These are phyloP conservation scores for Oostethus manadensis DNA, from an alignment of 2,113 vertebrate genomes.

Conservation along the genomic window DNA sequence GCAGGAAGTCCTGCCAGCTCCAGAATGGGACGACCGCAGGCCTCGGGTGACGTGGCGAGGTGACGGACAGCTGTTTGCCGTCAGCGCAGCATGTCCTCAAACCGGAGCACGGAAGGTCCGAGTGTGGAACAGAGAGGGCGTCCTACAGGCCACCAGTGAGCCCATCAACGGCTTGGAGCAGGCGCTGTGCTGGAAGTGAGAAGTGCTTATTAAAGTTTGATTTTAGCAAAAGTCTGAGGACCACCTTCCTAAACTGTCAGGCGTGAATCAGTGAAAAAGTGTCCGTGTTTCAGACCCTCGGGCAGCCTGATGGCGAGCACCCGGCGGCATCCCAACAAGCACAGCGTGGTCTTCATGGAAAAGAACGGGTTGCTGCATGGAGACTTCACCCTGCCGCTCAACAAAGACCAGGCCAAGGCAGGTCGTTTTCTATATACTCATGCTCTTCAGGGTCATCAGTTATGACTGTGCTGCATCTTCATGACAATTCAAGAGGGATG, in stretches of 20 bases:
- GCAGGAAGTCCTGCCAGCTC: constrained; percentile 75
- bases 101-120: constrained; percentile 74
- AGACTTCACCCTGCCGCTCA: constrained; percentile 85
- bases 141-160: constrained; percentile 91
- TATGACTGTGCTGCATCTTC: too few species aligned
- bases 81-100: constrained; percentile 81
- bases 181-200: constrained; percentile 90
- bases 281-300: constrained; percentile 76
- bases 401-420: constrained; percentile 83
- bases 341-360: constrained; percentile 92
- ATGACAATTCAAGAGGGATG: too few species aligned
- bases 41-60: constrained; percentile 87
- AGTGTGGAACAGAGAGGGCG: constrained; percentile 76
- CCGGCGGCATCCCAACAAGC: constrained; percentile 85
- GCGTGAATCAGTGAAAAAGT: not conserved
- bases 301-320: constrained; percentile 87
- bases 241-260: too few species aligned
- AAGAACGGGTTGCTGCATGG: constrained; percentile 96
- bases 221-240: not conserved
- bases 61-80: constrained; percentile 90
- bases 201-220: not conserved
- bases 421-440: not conserved
- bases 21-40: constrained; percentile 82
- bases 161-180: constrained; percentile 84
- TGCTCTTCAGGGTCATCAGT: too few species aligned